phyloP scores from a whole-genome alignment of 1,140 invertebrate genomes.

The Cyrtorhinus lividipennis region DNA sequence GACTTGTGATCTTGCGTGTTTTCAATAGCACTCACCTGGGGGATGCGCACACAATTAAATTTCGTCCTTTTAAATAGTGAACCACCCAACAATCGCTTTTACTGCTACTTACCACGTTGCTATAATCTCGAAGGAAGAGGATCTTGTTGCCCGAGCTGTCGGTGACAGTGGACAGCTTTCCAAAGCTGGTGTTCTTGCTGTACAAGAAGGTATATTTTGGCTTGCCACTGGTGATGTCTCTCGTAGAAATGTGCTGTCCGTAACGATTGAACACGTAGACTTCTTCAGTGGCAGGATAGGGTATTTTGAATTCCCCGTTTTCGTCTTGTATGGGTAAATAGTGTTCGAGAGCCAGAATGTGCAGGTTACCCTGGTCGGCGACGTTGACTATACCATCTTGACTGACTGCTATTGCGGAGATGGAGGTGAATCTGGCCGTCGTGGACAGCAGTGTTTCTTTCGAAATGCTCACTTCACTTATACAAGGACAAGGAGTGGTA shows the following conservation, averaged over 20 bases:
- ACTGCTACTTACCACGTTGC: slow-evolving; percentile 46
- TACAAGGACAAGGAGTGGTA: slow-evolving; percentile 29
- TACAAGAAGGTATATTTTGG: slow-evolving; percentile 89
- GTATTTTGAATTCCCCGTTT: slow-evolving; percentile 83
- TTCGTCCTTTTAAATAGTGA: slow-evolving; percentile 6
- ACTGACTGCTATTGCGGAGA: slow-evolving; percentile 82
- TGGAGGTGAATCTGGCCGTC: slow-evolving; percentile 76
- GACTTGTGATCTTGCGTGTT: slow-evolving; percentile 86
- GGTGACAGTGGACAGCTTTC: slow-evolving; percentile 80
- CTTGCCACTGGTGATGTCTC: slow-evolving; percentile 81
- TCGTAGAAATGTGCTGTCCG: slow-evolving; percentile 86
- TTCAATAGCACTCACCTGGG: slow-evolving; percentile 66
- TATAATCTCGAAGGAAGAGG: slow-evolving; percentile 78
- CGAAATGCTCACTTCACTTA: slow-evolving; percentile 22
- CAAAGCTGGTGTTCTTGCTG: slow-evolving; percentile 91
- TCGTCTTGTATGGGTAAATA: slow-evolving; percentile 78
- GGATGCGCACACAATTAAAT: neutral
- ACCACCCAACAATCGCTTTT: neutral
- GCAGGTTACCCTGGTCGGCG: slow-evolving; percentile 72
- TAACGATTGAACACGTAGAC: slow-evolving; percentile 89
- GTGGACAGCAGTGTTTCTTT: slow-evolving; percentile 68
- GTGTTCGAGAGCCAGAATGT: slow-evolving; percentile 77
- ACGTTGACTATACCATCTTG: slow-evolving; percentile 88
- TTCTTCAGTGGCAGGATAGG: slow-evolving; percentile 78
- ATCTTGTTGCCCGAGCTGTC: slow-evolving; percentile 89